Conservation (phyloP, 2,797 vertebrate species). For the Columba guinea region DNA sequence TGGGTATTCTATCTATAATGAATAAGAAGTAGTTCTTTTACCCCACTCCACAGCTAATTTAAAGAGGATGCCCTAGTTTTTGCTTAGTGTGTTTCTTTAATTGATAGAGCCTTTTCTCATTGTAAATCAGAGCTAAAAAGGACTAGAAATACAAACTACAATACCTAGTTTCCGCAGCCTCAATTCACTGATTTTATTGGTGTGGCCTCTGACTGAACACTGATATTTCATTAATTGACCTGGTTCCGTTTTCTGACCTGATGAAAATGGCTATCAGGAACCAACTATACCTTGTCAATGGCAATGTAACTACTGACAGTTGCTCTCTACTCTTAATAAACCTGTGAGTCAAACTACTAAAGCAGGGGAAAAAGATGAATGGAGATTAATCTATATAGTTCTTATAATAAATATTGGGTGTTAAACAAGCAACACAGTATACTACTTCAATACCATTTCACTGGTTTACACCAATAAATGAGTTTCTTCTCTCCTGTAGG, state of each 20-base stretch:
- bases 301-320: background rate
- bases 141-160: background rate
- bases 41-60: constrained; percentile 33
- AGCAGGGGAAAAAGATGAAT: background rate
- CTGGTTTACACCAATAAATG: background rate
- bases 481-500: background rate
- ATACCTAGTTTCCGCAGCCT: background rate
- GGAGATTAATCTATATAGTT: background rate
- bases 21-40: constrained; percentile 42
- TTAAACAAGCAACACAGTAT: background rate
- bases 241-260: background rate
- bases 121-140: constrained; percentile 10
- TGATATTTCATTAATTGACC: background rate
- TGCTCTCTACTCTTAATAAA: background rate
- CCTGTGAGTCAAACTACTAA: background rate
- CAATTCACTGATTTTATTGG: background rate
- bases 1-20: constrained; percentile 53
- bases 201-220: background rate
- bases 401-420: background rate
- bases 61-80: constrained; percentile 59
- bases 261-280: background rate
- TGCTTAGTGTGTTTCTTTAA: constrained; percentile 47
- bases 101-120: constrained; percentile 28
- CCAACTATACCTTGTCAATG: background rate
- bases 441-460: background rate